These are phyloP conservation scores for Cynopterus sphinx DNA, from an alignment of 2,797 vertebrate genomes.

Conservation along the genomic window DNA sequence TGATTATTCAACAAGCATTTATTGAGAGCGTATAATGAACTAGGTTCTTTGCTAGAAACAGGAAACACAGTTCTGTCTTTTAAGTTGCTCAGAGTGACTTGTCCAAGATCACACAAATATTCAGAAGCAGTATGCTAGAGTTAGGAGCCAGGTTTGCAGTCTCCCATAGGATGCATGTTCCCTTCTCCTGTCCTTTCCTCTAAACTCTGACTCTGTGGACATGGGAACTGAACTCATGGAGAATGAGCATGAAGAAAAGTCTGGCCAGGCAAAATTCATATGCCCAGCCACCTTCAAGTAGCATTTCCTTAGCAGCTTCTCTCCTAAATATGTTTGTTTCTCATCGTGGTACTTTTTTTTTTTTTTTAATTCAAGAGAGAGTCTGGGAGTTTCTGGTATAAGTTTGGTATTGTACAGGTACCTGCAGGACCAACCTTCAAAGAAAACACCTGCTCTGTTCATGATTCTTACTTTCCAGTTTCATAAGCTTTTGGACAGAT, in stretches of 20 bases:
- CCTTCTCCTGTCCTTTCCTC: background rate
- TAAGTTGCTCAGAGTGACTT: constrained; percentile 14
- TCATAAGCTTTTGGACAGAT: constrained; percentile 71
- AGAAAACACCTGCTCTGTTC: constrained; percentile 67
- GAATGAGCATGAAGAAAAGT: background rate
- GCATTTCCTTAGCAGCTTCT: background rate
- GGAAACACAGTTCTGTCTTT: background rate
- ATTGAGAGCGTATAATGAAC: background rate
- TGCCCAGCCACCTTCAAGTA: background rate
- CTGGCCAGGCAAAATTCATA: background rate
- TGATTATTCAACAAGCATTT: constrained; percentile 32
- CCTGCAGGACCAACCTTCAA: constrained; percentile 68
- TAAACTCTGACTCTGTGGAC: background rate
- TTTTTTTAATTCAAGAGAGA: background rate
- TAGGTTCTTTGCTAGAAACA: constrained; percentile 21
- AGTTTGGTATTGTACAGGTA: constrained; percentile 5
- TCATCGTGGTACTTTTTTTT: constrained; percentile 15
- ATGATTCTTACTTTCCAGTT: constrained; percentile 72
- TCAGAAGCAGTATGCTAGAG: background rate
- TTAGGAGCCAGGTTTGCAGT: background rate
- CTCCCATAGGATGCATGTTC: background rate
- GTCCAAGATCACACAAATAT: background rate
- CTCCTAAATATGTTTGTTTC: constrained; percentile 1
- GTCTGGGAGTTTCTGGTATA: constrained; percentile 59
- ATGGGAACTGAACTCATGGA: background rate